Evolutionary conservation across 2,113 vertebrate genomes (phyloP).

Genomic region (Notothenia rossii): DNA sequence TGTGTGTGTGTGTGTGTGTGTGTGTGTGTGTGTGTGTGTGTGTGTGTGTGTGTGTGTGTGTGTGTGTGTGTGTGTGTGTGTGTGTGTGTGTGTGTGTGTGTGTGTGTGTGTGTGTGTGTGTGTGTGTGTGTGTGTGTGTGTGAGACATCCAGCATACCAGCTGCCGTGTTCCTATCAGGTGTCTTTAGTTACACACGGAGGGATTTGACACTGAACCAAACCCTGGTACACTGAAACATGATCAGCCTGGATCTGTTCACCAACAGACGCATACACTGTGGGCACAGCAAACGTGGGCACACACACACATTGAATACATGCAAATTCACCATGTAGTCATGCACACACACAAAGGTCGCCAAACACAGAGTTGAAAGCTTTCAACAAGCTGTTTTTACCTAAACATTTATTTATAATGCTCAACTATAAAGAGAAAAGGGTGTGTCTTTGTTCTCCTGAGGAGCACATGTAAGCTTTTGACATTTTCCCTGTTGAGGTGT

Average conservation of each 20-base stretch:
- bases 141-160: constrained; percentile 60
- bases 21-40: too few species aligned
- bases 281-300: constrained; percentile 17
- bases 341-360: neutral
- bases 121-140: constrained; percentile 33
- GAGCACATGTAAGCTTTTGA: constrained; percentile 62
- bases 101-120: constrained; percentile 22
- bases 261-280: constrained; percentile 35
- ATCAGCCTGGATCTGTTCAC: constrained; percentile 57
- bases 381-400: constrained; percentile 34
- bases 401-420: constrained; percentile 47
- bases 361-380: constrained; percentile 23
- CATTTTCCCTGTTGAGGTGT: constrained; percentile 41
- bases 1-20: too few species aligned
- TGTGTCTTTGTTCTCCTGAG: neutral
- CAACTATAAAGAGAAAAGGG: constrained; percentile 21
- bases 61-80: constrained; percentile 21
- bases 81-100: constrained; percentile 22
- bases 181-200: constrained; percentile 70
- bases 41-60: too few species aligned
- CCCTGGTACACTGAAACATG: constrained; percentile 47
- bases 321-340: constrained; percentile 1
- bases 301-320: constrained; percentile 18
- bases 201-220: constrained; percentile 65
- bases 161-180: constrained; percentile 67